These are phyloP conservation scores for Acanthoscelides obtectus DNA, from an alignment of 2,888 invertebrate species.

Conservation along the genomic window DNA sequence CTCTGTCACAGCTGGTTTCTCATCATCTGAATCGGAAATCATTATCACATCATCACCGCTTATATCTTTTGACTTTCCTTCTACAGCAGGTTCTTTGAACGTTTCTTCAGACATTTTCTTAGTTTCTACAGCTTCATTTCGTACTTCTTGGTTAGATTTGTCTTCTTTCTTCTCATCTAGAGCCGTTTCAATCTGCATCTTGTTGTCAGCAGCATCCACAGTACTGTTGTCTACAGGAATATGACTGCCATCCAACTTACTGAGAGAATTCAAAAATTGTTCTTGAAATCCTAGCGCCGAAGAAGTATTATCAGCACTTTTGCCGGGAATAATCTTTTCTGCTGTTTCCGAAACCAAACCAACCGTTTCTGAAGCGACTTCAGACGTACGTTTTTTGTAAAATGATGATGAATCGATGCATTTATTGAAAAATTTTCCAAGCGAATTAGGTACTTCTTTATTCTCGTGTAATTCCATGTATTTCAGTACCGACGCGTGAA, in stretches of 20 bases:
- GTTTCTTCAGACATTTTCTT: slow-evolving; percentile 16
- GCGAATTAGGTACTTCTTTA: slow-evolving; percentile 57
- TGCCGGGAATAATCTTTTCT: background rate
- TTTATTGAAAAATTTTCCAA: slow-evolving; percentile 57
- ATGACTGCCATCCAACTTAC: slow-evolving; percentile 12
- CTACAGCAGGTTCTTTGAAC: slow-evolving; percentile 1
- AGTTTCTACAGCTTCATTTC: slow-evolving; percentile 22
- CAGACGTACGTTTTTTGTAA: slow-evolving; percentile 7
- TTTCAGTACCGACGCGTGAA: slow-evolving; percentile 86
- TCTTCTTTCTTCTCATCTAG: slow-evolving; percentile 11
- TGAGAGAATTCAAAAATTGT: slow-evolving; percentile 25
- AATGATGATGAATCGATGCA: slow-evolving; percentile 43
- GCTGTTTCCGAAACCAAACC: slow-evolving; percentile 1
- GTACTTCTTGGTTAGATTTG: slow-evolving; percentile 12
- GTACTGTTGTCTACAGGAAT: slow-evolving; percentile 7
- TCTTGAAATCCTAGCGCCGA: slow-evolving; percentile 23
- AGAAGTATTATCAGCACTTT: slow-evolving; percentile 18
- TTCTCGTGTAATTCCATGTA: slow-evolving; percentile 74
- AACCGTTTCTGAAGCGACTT: slow-evolving; percentile 1
- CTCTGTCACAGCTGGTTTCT: slow-evolving; percentile 10
- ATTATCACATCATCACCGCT: slow-evolving; percentile 27
- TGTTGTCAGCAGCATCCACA: background rate
- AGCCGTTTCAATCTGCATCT: background rate
- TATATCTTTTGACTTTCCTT: slow-evolving; percentile 1
- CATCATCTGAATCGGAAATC: slow-evolving; percentile 34